Base-by-base conservation (phyloP, 1,140 invertebrate genomes). In the Papilio polyxenes region DNA sequence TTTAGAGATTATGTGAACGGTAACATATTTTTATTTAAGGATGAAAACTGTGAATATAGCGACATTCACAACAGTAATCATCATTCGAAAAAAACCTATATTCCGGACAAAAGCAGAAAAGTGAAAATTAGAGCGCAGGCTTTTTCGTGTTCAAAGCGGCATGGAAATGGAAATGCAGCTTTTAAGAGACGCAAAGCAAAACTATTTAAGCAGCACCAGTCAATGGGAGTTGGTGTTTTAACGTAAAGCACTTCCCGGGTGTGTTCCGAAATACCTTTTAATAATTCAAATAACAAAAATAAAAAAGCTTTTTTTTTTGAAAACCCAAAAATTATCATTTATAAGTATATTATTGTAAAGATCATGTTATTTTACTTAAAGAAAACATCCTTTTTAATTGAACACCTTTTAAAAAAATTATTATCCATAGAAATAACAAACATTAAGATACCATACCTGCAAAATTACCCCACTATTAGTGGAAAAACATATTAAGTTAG, bases 71-170 rank as follows among this genome's bases (percentile, higher is more conserved):
- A 69, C 78, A 69, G 78, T 49, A 80, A 69, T 62, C 69, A 80
- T 69, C 40, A 80, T 49, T 69, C 78, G 78, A 37, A 80, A 69
- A 69, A 80, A 80, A 49, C 78, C 78, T 69, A 69, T 69, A 69
- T 80, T 80, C 78, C 62, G 59, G 62, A 80, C 78, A 80, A 80
- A 80, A 80, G 78, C 62, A 48, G 78, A 62, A 80, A 80, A 80
- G 78, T 80, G 78, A 80, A 80, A 80, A 69, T 80, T 80, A 80
- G 78, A 80, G 78, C 78, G 78, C 78, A 69, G 59, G 17, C 78
- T 80, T 80, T 80, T 80, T 80, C 78, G 59, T 44, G 37, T 69
- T 80, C 78, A 80, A 80, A 80, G 78, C 78, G n/a, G 11, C n/a
- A 23, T 69, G 37, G 40, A 69, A 80, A 80, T 80, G 78, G 59